These are phyloP conservation scores for Thamnaconus septentrionalis DNA, from an alignment of 2,113 vertebrate species.

Conservation along the genomic window DNA sequence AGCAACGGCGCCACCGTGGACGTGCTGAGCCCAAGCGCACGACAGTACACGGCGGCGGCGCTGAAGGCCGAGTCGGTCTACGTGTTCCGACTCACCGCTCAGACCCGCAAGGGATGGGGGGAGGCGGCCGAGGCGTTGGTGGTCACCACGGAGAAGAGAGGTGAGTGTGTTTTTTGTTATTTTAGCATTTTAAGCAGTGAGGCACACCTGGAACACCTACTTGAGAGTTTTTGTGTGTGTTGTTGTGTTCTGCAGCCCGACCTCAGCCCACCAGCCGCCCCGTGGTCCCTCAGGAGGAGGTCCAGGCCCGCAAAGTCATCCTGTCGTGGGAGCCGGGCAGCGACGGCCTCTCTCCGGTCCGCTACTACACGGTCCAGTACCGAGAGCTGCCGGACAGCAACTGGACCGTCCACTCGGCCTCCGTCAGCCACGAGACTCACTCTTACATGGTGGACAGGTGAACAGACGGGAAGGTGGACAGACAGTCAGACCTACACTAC, in stretches of 20 bases:
- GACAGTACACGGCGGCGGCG: constrained; percentile 86
- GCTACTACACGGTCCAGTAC: constrained; percentile 93
- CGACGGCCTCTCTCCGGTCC: constrained; percentile 91
- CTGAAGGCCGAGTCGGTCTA: constrained; percentile 90
- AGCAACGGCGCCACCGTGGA: constrained; percentile 81
- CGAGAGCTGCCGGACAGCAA: constrained; percentile 85
- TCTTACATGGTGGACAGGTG: constrained; percentile 90
- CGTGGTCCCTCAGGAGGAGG: constrained; percentile 77
- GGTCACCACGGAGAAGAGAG: constrained; percentile 97
- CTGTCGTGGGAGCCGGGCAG: constrained; percentile 96
- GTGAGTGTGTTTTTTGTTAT: constrained; percentile 56
- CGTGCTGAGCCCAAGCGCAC: constrained; percentile 86
- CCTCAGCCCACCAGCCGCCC: constrained; percentile 93
- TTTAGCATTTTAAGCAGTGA: too few species aligned
- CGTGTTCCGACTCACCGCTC: constrained; percentile 90
- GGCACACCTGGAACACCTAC: too few species aligned
- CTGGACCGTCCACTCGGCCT: constrained; percentile 86
- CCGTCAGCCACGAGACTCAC: constrained; percentile 83
- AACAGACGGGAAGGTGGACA: background rate
- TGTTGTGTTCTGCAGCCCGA: constrained; percentile 73
- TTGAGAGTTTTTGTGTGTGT: too few species aligned
- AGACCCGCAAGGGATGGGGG: constrained; percentile 97
- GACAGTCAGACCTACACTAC: background rate
- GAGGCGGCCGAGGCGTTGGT: constrained; percentile 91
- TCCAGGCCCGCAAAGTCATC: constrained; percentile 83